phyloP scores from a whole-genome alignment of 2,797 vertebrate genomes.

The Tenualosa ilisha region DNA sequence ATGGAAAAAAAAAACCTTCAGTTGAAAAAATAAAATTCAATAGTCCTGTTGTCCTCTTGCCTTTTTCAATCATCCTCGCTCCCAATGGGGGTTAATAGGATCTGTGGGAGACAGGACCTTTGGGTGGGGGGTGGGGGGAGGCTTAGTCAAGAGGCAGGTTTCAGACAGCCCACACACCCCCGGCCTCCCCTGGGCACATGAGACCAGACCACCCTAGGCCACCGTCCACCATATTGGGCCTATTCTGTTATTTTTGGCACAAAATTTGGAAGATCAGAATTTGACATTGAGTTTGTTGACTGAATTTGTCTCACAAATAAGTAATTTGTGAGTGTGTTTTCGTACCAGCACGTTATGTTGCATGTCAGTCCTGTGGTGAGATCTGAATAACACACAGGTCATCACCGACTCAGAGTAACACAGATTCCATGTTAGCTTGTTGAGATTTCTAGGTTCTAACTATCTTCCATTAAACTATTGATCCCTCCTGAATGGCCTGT shows the following conservation, averaged over 20 bases:
- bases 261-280: background rate
- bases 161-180: background rate
- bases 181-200: background rate
- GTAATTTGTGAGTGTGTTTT: background rate
- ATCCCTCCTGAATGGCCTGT: too few species aligned
- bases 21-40: constrained; percentile 76
- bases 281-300: background rate
- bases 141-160: constrained; percentile 40
- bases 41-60: constrained; percentile 59
- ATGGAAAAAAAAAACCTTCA: constrained; percentile 48
- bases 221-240: background rate
- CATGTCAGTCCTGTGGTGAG: too few species aligned
- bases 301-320: too few species aligned
- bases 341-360: too few species aligned
- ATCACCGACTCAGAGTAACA: too few species aligned
- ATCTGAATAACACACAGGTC: too few species aligned
- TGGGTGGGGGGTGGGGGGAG: background rate
- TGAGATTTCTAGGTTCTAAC: too few species aligned
- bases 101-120: background rate
- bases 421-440: too few species aligned
- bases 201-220: background rate
- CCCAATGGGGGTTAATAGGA: background rate
- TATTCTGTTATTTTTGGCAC: background rate
- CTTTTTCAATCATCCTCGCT: constrained; percentile 46
- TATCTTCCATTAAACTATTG: too few species aligned